Base-by-base conservation (phyloP, 1,140 invertebrate species). In the Drosophila pruinosa region DNA sequence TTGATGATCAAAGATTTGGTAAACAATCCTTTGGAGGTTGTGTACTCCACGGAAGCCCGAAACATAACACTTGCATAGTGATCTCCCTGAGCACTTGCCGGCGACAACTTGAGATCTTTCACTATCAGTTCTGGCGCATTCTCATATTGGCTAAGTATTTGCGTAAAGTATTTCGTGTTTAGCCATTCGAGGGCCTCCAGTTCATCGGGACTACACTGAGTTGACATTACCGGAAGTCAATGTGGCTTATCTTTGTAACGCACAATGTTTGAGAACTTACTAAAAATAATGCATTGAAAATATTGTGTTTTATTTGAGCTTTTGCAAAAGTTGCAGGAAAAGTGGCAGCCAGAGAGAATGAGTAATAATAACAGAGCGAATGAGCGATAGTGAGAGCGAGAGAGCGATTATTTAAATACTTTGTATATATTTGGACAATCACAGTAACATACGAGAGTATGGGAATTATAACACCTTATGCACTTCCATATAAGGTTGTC, bases 21-120 rank as follows among this genome's bases (percentile, higher is more conserved):
- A 21, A 6, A 10, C 5, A 3, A 17, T 12, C n/a, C 45, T 10
- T 19, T 48, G 3, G 4, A 1, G 0, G 15, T 24, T 3, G 47
- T 50, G n/a, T 53, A 72, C 21, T 58, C 12, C 2, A 78, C 39
- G 0, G 2, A 5, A 2, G 48, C 63, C 0, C 78, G 65, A 28
- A 82, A 82, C 65, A 82, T 76, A 24, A 82, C 54, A 43, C 78
- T 78, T 1, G 69, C 78, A 69, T 79, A 82, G 6, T 82, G 76
- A 79, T 82, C 79, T 4, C 79, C 79, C 17, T 76, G 68, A 12
- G 50, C 47, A 47, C 54, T 72, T 3, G 79, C 79, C 14, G 72
- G 78, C 1, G 68, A 63, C 0, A 82, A n/a, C 17, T 72, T 65
- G 0, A 72, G 24, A 22, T 61, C 36, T 0, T 4, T 45, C 2